Evolutionary conservation across 2,113 vertebrate genomes (phyloP), one percentile per base, ranked within the genome.

Genomic region (Passer montanus): DNA sequence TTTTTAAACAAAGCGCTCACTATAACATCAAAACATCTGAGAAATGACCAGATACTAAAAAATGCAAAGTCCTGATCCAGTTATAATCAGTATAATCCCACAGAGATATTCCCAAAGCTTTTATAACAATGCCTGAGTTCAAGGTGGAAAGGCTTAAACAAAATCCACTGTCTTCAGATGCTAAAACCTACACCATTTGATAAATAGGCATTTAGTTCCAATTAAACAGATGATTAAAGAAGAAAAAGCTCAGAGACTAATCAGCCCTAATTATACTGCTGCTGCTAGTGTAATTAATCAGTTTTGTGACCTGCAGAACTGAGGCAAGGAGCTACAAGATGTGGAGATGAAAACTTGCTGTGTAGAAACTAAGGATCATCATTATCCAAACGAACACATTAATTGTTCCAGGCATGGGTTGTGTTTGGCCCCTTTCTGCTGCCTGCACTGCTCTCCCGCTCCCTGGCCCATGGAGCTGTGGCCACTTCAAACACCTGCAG

Each of bases 191-290:
- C 7, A 6, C 8, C 60, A 77, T 58, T 95, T 89, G 91, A 94
- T 92, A 95, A 91, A 94, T 47, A 69, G 28, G 79, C 86, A 87
- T 90, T 94, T 91, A 69, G 66, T 79, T 91, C 74, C 74, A 95
- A 95, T 94, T 96, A 92, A 87, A 75, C 68, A 86, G 20, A 94
- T 69, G 91, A 89, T 87, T 95, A 95, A 91, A 95, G 84, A 93
- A 81, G 44, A 79, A 60, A 84, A 89, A 93, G 63, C 77, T 84
- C 74, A 14, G 78, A 89, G 91, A 91, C 89, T 91, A 94, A 94
- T 89, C 77, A 81, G 66, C 75, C 59, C 43, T 91, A 91, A 95
- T 94, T 93, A 87, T 53, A 87, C 58, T 80, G 79, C 78, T 89
- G 49, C 62, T 85, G 82, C 70, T 66, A 50, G 31, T 58, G 43